These are phyloP conservation scores for Cydia amplana DNA, from an alignment of 1,140 invertebrate genomes.

Conservation along the genomic window DNA sequence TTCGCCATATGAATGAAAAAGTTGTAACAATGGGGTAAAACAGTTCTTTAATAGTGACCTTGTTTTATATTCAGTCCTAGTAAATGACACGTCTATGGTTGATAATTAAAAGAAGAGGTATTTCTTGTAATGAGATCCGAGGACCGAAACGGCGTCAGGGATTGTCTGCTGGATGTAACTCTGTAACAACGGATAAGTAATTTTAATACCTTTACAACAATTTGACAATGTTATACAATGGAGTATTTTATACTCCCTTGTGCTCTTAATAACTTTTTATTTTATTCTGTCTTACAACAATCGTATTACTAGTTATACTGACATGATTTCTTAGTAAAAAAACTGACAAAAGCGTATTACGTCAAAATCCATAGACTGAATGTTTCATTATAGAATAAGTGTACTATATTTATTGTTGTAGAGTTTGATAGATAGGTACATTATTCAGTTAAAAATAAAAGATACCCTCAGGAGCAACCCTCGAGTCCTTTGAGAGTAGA, in stretches of 20 bases:
- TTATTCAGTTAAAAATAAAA: conserved; percentile 33
- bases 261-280: background rate
- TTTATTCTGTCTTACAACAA: background rate
- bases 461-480: conserved; percentile 61
- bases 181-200: conserved; percentile 47
- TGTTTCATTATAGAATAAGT: background rate
- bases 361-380: background rate
- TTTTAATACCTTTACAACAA: background rate
- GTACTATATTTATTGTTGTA: background rate
- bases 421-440: background rate
- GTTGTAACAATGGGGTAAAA: too few relatives aligned
- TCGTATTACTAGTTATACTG: too few relatives aligned
- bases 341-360: background rate
- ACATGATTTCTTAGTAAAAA: too few relatives aligned
- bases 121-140: conserved; percentile 37
- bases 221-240: too few relatives aligned
- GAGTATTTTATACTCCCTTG: background rate
- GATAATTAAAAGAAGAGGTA: background rate
- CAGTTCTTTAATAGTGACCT: too few relatives aligned
- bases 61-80: background rate
- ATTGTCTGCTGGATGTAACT: conserved; percentile 47
- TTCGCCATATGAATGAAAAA: too few relatives aligned
- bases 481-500: conserved; percentile 60
- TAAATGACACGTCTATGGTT: background rate
- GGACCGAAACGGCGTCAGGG: conserved; percentile 42